Evolutionary conservation across 1,140 invertebrate genomes (phyloP).

Genomic region (Achroia grisella): DNA sequence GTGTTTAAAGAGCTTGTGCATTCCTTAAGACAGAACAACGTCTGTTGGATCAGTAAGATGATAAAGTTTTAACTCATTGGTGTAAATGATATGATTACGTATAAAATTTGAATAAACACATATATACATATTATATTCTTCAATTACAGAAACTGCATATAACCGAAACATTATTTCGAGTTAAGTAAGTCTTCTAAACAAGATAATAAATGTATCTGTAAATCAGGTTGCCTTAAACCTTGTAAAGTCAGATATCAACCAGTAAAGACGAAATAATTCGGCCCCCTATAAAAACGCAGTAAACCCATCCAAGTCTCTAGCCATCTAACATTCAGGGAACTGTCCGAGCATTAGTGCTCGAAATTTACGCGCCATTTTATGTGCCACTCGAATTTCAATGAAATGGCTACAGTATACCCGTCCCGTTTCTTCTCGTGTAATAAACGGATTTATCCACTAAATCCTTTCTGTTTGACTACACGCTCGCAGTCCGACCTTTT

Average conservation of each 20-base stretch:
- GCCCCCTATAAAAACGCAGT: conserved; percentile 6
- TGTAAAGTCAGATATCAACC: conserved; percentile 1
- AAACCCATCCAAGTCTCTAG: conserved; percentile 6
- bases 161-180: too few species aligned
- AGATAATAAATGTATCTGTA: conserved; percentile 3
- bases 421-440: conserved; percentile 22
- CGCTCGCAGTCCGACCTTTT: conserved; percentile 32
- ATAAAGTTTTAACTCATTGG: too few species aligned
- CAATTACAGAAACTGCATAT: too few species aligned
- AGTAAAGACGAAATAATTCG: conserved; percentile 9
- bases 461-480: conserved; percentile 41
- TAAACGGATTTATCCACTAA: conserved; percentile 44
- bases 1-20: too few species aligned
- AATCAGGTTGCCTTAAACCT: not conserved
- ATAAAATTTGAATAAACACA: too few species aligned
- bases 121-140: too few species aligned
- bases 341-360: conserved; percentile 24
- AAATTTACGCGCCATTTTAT: conserved; percentile 47
- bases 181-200: too few species aligned
- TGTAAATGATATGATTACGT: too few species aligned
- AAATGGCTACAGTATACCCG: conserved; percentile 29
- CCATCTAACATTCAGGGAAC: conserved; percentile 10
- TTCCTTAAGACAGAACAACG: too few species aligned
- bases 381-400: conserved; percentile 55
- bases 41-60: too few species aligned